Evolutionary conservation across 2,113 vertebrate species (phyloP), one percentile per base, ranked within the genome.

Genomic region (Nicator chloris): DNA sequence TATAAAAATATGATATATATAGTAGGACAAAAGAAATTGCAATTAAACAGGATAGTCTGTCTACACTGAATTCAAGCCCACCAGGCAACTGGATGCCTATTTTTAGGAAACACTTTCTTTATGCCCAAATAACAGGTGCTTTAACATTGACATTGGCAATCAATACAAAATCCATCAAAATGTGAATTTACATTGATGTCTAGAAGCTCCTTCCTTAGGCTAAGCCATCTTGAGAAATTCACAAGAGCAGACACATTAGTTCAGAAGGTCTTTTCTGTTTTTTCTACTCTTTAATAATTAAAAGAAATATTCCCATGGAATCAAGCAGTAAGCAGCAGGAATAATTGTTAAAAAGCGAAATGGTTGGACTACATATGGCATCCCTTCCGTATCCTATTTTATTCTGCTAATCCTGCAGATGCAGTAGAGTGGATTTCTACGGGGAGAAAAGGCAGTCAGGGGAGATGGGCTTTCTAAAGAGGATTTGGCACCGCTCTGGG

Each of bases 31-130:
- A 95, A 77, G 7, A 75, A 83, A 63, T 14, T 60, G 49, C 14
- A 81, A 31, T 45, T 22, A 70, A 81, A 45, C 17, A 61, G 54
- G 15, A 8, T 72, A 6, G 7, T 77, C 39, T 86, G 22, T 78
- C 47, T 56, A 39, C 50, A 45, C 64, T 72, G 51, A 95, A 87
- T 83, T 97, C 69, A 92, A 54, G 28, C 75, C 82, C 86, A 35
- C 27, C 35, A 39, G 86, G 37, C 56, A 88, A 57, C 63, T 70
- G 31, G 85, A 72, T 92, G 42, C 37, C 53, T 40, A 66, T 82
- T 82, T 91, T 94, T 77, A 95, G 75, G 66, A 97, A 93, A 78
- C 75, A 11, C 60, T 86, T 80, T 96, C n/a, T 77, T 78, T 24
- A 57, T 91, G 47, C 60, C 27, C 14, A 95, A 81, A 82, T 49